phyloP scores from a whole-genome alignment of 2,113 vertebrate species.

The Gnathonemus echidnorhynchus region DNA sequence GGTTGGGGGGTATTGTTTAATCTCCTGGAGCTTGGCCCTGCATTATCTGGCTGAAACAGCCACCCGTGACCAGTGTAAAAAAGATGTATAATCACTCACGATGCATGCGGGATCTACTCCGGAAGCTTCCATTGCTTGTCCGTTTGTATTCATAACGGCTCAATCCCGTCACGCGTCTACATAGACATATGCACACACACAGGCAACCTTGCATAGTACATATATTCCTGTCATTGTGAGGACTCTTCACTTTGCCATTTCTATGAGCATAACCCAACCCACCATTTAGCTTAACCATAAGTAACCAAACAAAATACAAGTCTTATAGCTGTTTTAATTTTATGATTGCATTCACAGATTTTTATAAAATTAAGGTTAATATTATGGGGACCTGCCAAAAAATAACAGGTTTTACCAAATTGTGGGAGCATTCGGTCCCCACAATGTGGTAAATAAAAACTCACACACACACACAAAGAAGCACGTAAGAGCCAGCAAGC shows the following conservation, averaged over 20 bases:
- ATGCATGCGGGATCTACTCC: neutral
- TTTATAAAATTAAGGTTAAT: neutral
- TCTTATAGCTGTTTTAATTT: neutral
- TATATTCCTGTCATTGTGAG: neutral
- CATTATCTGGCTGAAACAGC: neutral
- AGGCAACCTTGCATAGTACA: neutral
- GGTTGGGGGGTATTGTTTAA: neutral
- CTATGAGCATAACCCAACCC: neutral
- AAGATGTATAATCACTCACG: neutral
- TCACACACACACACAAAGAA: neutral
- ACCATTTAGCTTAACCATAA: neutral
- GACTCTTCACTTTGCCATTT: neutral
- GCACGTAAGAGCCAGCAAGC: neutral
- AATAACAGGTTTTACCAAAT: neutral
- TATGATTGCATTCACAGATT: neutral
- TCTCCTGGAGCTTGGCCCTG: neutral
- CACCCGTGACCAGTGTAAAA: neutral
- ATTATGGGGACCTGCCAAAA: neutral
- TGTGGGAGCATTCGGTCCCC: neutral
- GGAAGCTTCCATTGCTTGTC: neutral
- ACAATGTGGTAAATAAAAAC: neutral
- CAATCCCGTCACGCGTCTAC: neutral
- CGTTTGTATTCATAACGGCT: neutral
- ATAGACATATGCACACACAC: neutral
- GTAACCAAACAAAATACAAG: neutral